Base-by-base conservation (phyloP, 2,113 vertebrate species). In the Cichladusa arquata region DNA sequence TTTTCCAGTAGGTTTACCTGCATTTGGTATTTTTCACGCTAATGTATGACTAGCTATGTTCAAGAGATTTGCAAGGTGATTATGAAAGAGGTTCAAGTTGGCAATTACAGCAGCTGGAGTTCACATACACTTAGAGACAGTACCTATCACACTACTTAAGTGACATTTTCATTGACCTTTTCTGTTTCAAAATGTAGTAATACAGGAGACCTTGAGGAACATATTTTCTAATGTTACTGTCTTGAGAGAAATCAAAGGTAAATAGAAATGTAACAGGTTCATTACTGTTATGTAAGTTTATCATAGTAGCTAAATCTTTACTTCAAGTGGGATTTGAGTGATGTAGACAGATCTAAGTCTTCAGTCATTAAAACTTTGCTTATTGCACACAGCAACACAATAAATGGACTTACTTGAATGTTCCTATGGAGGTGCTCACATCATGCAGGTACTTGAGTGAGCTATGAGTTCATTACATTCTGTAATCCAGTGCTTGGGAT, bases 361-460 rank as follows among this genome's bases (percentile, higher is more conserved):
- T 60, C n/a, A 47, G 1, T 78, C 12, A 6, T 57, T 8, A 14
- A 2, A 73, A 57, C 18, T 72, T 22, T 26, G 11, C n/a, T 65
- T 83, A 5, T 3, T 70, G 29, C 8, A 22, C 8, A 2, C 12
- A 61, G 54, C 25, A 57, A 33, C 38, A 4, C 15, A 7, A 11
- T 73, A 81, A 77, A 57, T 24, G 0, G 73, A 10, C 5, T 31
- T 67, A 24, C 7, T 48, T 56, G 15, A 33, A 3, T 13, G 31
- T 58, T 70, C 6, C 38, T 74, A 0, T 33, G 31, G 47, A 84
- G 14, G 18, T 5, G 9, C 11, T 73, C 66, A 12, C 1, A 1
- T 81, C 42, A 7, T n/a, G 58, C 36, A 62, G 36, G 15, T 65
- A 17, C 13, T 77, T 66, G 12, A 50, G 19, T 73, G 77, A 61